Base-by-base conservation (phyloP, 2,888 invertebrate species). In the Ephialtes manifestator region DNA sequence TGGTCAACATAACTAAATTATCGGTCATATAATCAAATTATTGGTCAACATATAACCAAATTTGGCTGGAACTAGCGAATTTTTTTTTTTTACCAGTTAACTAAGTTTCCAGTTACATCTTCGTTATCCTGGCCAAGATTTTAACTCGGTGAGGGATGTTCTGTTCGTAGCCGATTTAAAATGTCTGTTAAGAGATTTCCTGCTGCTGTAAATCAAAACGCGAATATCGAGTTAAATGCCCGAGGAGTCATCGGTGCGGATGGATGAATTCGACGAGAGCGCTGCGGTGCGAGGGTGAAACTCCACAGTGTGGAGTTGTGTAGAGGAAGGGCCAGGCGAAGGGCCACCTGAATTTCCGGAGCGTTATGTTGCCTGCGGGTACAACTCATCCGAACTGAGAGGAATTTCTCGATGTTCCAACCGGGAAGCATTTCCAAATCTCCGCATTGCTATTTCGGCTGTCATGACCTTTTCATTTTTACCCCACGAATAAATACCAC, bases 181-280 rank as follows among this genome's bases (percentile, higher is more conserved):
- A 85, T 65, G 84, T 78, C 86, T 83, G 88, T 88, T 90, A 88
- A 89, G 89, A 91, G 89, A 87, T 91, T 89, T 76, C 65, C 39
- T 84, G 75, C 39, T 10, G 83, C 87, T 87, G 87, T 89, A 91
- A 90, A 92, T 92, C 89, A 91, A 89, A 90, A 90, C 86, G 88
- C 24, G 89, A 88, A 88, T 90, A 90, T 91, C 87, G 89, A 89
- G 90, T 90, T 90, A 91, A 92, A 90, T 87, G 85, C 71, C 71
- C 79, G 90, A 89, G 89, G 89, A 90, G 84, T 88, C 90, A 89
- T 87, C 89, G 90, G 89, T 89, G 86, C 89, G 91, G 88, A 88
- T 85, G 89, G 86, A 87, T 86, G 89, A 87, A 84, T 88, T 86
- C 77, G 79, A 81, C 15, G 75, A 55, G 75, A 68, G 79, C 55